Evolutionary conservation across 2,797 vertebrate species (phyloP).

Genomic region (Eremophila alpestris): DNA sequence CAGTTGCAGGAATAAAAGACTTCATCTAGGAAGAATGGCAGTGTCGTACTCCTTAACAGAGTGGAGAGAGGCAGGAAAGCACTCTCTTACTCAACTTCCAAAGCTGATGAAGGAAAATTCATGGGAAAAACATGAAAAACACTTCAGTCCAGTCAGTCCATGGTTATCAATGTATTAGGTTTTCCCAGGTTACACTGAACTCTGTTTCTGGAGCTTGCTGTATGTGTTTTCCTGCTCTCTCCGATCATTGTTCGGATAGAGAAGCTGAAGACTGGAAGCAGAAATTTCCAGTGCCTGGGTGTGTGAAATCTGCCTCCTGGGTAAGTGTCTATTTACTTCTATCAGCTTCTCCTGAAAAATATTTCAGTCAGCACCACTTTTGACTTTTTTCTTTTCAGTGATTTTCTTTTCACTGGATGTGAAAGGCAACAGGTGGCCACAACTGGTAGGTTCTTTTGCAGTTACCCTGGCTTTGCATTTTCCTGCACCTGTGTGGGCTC

Average conservation of each 20-base stretch:
- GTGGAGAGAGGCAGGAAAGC: not conserved
- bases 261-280: not conserved
- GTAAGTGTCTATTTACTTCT: not conserved
- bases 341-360: not conserved
- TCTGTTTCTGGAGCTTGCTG: not conserved
- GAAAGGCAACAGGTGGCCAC: not conserved
- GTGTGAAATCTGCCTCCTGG: not conserved
- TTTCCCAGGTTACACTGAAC: not conserved
- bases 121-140: not conserved
- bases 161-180: not conserved
- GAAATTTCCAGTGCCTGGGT: not conserved
- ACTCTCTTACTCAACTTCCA: not conserved
- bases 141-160: not conserved
- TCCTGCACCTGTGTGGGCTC: not conserved
- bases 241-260: accelerated
- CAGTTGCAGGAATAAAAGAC: conserved; percentile 57
- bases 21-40: conserved; percentile 52
- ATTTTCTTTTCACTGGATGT: not conserved
- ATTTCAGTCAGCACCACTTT: not conserved
- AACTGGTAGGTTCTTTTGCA: not conserved
- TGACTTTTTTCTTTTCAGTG: not conserved
- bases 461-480: not conserved
- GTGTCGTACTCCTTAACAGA: not conserved
- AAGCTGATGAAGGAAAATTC: not conserved
- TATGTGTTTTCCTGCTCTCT: not conserved